These are phyloP conservation scores for Helobdella robusta DNA, from an alignment of 2,888 invertebrate species.

Conservation along the genomic window DNA sequence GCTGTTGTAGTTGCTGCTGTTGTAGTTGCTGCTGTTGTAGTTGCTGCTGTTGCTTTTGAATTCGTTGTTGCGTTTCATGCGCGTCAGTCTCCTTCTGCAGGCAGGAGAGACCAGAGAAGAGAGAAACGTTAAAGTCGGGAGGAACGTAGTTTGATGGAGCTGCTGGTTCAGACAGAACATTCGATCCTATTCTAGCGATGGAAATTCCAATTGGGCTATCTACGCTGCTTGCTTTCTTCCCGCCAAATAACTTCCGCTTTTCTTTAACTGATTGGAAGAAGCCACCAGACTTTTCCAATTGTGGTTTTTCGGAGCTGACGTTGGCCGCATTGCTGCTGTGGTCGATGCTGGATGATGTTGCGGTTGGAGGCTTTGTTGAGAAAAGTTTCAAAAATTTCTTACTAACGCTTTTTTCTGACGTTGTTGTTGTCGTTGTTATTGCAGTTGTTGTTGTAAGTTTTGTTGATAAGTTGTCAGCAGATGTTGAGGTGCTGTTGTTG, in stretches of 20 bases:
- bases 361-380: neutral
- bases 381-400: slow-evolving; percentile 17
- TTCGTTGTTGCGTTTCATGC: no score
- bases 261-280: slow-evolving; percentile 34
- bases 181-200: slow-evolving; percentile 30
- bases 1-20: no score
- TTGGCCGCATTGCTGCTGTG: neutral
- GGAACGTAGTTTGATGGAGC: slow-evolving; percentile 12
- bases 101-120: no score
- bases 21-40: no score
- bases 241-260: slow-evolving; percentile 32
- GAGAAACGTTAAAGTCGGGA: no score
- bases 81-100: no score
- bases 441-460: neutral
- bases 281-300: neutral
- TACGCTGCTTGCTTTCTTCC: slow-evolving; percentile 32
- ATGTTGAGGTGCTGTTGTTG: neutral
- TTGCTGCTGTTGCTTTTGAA: no score
- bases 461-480: neutral
- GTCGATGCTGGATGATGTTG: neutral
- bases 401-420: slow-evolving; percentile 5
- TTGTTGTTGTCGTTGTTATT: slow-evolving; percentile 9
- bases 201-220: slow-evolving; percentile 30
- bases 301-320: neutral
- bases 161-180: slow-evolving; percentile 27